Conservation (phyloP, 2,797 vertebrate genomes). For the Pseudomugil tenellus region DNA sequence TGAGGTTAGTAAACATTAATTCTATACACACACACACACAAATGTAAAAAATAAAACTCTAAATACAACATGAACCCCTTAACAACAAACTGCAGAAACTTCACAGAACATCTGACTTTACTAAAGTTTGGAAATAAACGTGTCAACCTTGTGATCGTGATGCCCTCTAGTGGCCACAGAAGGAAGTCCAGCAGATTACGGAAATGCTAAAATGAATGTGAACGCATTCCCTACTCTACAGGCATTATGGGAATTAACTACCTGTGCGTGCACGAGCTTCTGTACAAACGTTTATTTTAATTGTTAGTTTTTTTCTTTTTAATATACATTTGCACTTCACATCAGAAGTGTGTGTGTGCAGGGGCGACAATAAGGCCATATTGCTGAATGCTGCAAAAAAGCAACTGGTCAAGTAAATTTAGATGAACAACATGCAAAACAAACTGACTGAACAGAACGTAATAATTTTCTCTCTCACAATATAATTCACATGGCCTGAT, state of each 20-base stretch:
- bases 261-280: conserved; percentile 26
- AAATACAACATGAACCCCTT: conserved; percentile 30
- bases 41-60: conserved; percentile 45
- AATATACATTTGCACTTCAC: conserved; percentile 32
- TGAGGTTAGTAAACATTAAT: conserved; percentile 61
- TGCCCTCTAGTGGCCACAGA: conserved; percentile 52
- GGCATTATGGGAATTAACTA: background rate
- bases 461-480: conserved; percentile 37
- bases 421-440: conserved; percentile 45
- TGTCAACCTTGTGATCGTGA: conserved; percentile 31
- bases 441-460: conserved; percentile 34
- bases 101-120: conserved; percentile 41
- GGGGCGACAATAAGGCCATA: conserved; percentile 68
- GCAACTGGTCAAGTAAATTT: conserved; percentile 70
- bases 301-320: background rate
- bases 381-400: conserved; percentile 57
- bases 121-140: conserved; percentile 20
- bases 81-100: conserved; percentile 44
- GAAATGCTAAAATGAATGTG: background rate
- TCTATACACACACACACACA: conserved; percentile 71
- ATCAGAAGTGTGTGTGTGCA: conserved; percentile 6
- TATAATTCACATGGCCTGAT: conserved; percentile 44
- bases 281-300: conserved; percentile 33
- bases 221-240: background rate
- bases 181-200: conserved; percentile 4